These are phyloP conservation scores for Astyanax mexicanus DNA, from an alignment of 2,797 vertebrate genomes.

Conservation along the genomic window DNA sequence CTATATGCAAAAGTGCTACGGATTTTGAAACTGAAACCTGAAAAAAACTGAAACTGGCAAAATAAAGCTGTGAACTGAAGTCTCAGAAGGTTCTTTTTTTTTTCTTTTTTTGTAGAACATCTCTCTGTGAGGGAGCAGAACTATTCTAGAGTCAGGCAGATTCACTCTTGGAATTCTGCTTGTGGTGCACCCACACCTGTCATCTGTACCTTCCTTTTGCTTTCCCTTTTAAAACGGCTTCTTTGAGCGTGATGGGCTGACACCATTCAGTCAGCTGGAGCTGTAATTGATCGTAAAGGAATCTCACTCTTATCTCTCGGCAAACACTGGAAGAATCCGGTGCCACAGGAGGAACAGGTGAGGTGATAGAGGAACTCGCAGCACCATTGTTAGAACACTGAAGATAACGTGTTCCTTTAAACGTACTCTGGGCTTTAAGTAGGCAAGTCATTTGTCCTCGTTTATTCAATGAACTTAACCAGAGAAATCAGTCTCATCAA, in stretches of 20 bases:
- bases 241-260: conserved; percentile 49
- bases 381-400: conserved; percentile 77
- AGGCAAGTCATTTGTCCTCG: conserved; percentile 74
- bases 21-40: conserved; percentile 16
- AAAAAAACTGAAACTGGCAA: background rate
- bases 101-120: conserved; percentile 26
- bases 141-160: conserved; percentile 30
- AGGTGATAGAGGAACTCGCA: conserved; percentile 11
- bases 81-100: conserved; percentile 23
- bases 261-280: conserved; percentile 62
- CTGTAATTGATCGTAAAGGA: conserved; percentile 73
- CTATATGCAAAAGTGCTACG: conserved; percentile 18
- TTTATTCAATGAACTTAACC: conserved; percentile 63
- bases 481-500: conserved; percentile 68
- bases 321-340: conserved; percentile 31
- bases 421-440: conserved; percentile 71
- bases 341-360: conserved; percentile 27
- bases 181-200: conserved; percentile 33
- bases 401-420: conserved; percentile 80
- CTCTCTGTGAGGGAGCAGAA: conserved; percentile 32
- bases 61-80: conserved; percentile 33
- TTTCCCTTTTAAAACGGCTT: conserved; percentile 44
- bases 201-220: conserved; percentile 33
- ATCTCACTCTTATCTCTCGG: conserved; percentile 62
- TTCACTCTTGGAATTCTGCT: conserved; percentile 36